These are phyloP conservation scores for Sebastes fasciatus DNA, from an alignment of 2,113 vertebrate species.

Conservation along the genomic window DNA sequence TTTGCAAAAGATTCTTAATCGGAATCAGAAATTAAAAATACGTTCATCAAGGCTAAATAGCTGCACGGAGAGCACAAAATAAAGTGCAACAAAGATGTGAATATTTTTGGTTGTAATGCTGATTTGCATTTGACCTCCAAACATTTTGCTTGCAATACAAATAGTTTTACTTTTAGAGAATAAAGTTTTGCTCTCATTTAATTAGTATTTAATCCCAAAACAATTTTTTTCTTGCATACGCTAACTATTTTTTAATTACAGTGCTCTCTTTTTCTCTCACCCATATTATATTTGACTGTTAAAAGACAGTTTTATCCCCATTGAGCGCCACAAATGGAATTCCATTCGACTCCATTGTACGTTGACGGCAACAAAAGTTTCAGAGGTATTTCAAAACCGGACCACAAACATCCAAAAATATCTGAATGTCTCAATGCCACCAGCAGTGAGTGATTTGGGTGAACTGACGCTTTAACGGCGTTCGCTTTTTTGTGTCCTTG, in stretches of 20 bases:
- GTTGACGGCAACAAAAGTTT: neutral
- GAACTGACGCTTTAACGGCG: neutral
- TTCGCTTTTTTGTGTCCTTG: neutral
- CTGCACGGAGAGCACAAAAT: neutral
- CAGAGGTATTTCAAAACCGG: neutral
- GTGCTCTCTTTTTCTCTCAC: neutral
- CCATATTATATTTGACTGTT: neutral
- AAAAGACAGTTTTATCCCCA: neutral
- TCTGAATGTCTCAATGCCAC: neutral
- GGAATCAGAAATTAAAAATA: neutral
- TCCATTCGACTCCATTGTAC: neutral
- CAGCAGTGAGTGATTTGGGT: neutral
- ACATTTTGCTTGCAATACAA: neutral
- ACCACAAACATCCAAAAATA: neutral
- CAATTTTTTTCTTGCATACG: neutral
- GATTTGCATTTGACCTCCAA: neutral
- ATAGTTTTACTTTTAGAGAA: neutral
- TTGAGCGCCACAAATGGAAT: neutral
- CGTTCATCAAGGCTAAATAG: neutral
- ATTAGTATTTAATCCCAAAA: neutral
- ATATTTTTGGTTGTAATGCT: neutral
- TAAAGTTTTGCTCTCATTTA: neutral
- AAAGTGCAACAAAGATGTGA: neutral
- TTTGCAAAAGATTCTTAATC: too few species aligned
- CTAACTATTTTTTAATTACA: neutral